A percentile compares a stretch with the other conserved stretches of the same genome.
Evolutionary conservation across 2,797 vertebrate species (phyloP).

Genomic region (Myiothlypis coronata): DNA sequence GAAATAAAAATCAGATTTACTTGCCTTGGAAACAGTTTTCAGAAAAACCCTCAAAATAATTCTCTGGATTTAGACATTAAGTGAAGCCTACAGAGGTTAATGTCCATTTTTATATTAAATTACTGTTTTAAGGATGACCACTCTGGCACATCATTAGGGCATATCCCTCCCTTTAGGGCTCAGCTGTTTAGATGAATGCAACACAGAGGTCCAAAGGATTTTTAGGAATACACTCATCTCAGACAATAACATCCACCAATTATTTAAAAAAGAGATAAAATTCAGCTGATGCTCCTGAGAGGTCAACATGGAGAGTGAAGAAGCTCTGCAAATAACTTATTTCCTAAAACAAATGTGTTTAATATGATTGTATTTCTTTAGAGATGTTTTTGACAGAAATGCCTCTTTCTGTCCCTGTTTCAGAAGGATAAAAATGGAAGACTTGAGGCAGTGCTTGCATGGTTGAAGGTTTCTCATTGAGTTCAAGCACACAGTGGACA

Average conservation of each 20-base stretch:
- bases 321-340: neutral
- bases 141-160: neutral
- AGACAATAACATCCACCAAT: neutral
- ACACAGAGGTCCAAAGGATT: neutral
- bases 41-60: neutral
- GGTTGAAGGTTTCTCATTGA: neutral
- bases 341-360: neutral
- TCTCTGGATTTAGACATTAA: neutral
- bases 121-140: neutral
- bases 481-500: neutral
- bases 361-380: neutral
- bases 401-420: neutral
- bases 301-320: neutral
- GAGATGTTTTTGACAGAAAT: neutral
- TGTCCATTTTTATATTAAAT: neutral
- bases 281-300: neutral
- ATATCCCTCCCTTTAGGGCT: neutral
- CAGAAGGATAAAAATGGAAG: neutral
- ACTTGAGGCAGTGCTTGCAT: neutral
- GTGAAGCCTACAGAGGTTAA: neutral
- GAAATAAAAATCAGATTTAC: neutral
- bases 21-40: neutral
- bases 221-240: neutral
- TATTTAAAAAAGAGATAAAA: neutral
- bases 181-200: neutral